These are phyloP conservation scores for Mesocricetus auratus DNA, from an alignment of 2,113 vertebrate genomes.

Conservation along the genomic window DNA sequence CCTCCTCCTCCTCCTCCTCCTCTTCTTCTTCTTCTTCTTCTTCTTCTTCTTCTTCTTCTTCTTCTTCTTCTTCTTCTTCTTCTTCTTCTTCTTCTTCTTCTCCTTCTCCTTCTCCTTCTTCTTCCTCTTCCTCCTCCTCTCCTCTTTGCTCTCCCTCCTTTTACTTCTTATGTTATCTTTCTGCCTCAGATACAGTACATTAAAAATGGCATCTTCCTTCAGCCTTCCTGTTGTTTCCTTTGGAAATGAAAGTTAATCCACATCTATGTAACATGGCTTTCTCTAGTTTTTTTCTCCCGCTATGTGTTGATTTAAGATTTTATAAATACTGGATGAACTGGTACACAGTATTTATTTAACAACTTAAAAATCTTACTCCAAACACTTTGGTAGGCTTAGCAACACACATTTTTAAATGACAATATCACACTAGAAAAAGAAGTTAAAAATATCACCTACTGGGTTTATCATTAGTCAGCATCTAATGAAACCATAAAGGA, in stretches of 20 bases:
- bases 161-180: background rate
- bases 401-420: background rate
- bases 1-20: background rate
- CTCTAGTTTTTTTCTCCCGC: background rate
- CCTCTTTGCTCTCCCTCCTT: background rate
- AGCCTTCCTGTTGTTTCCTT: background rate
- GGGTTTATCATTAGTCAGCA: background rate
- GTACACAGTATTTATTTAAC: background rate
- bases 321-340: background rate
- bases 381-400: background rate
- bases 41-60: background rate
- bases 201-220: background rate
- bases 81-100: rapidly evolving
- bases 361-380: background rate
- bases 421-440: background rate
- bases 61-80: too few species aligned
- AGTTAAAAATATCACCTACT: background rate
- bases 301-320: background rate
- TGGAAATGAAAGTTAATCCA: background rate
- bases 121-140: background rate
- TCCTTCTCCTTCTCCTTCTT: too few species aligned
- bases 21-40: background rate
- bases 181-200: background rate
- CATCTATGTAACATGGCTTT: too few species aligned
- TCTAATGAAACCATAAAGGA: background rate